phyloP scores from a whole-genome alignment of 2,113 vertebrate species.

The Entomyzon cyanotis region DNA sequence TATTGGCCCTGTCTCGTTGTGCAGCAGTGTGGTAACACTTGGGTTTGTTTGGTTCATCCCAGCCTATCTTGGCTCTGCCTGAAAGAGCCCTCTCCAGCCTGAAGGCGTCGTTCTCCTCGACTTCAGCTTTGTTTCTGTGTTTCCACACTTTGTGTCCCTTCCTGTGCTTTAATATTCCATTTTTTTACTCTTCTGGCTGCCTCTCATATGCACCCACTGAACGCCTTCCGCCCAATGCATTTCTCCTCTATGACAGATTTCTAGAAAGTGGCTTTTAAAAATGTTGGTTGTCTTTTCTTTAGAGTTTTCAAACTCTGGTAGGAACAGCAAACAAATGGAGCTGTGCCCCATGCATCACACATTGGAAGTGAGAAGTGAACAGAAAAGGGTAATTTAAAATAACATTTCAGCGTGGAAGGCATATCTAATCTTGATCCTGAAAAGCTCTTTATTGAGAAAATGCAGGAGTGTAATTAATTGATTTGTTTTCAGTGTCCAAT shows the following conservation, averaged over 20 bases:
- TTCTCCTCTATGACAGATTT: background rate
- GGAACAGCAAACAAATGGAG: constrained; percentile 16
- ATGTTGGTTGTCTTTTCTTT: background rate
- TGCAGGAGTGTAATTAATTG: background rate
- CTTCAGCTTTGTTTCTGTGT: background rate
- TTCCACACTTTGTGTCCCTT: background rate
- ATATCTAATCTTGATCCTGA: constrained; percentile 12
- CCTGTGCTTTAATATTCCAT: background rate
- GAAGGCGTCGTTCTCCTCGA: background rate
- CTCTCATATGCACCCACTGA: background rate
- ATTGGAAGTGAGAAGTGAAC: background rate
- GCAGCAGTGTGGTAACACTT: background rate
- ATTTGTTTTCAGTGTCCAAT: background rate
- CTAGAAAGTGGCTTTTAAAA: background rate
- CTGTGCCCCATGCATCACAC: background rate
- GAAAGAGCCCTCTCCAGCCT: background rate
- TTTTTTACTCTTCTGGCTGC: background rate
- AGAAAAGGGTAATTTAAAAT: constrained; percentile 18
- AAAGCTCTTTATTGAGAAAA: background rate
- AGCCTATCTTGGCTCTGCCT: background rate
- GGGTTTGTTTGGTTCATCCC: background rate
- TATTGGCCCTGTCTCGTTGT: background rate
- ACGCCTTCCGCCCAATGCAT: background rate
- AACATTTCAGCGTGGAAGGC: background rate
- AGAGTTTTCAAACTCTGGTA: background rate